Evolutionary conservation across 2,888 invertebrate species (phyloP).

Genomic region (Tetragonula carbonaria): DNA sequence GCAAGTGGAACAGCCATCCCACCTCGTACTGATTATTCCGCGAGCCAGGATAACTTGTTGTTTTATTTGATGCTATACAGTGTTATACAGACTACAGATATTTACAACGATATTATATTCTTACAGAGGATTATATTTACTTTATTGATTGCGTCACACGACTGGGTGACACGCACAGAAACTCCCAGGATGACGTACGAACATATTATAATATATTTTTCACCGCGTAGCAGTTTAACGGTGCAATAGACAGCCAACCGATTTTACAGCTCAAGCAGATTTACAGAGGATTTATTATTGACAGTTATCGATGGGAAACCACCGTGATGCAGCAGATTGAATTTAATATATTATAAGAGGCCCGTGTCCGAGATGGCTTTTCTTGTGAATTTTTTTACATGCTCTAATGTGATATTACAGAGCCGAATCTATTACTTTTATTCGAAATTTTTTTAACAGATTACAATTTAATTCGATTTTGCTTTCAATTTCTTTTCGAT

Average conservation of each 20-base stretch:
- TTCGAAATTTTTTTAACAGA: not conserved
- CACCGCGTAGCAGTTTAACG: conserved; percentile 77
- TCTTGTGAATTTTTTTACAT: conserved; percentile 31
- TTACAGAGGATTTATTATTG: conserved; percentile 82
- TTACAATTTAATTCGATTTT: not conserved
- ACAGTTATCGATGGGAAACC: conserved; percentile 83
- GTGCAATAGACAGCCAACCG: conserved; percentile 82
- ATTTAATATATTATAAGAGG: conserved; percentile 77
- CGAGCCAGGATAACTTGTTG: conserved; percentile 80
- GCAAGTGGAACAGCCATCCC: conserved; percentile 84
- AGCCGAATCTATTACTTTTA: conserved; percentile 33
- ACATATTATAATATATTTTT: conserved; percentile 78
- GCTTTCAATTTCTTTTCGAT: not conserved
- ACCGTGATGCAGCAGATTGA: conserved; percentile 82
- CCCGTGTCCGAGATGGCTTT: conserved; percentile 68
- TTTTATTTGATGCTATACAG: conserved; percentile 84
- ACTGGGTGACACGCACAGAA: conserved; percentile 68
- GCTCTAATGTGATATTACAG: conserved; percentile 58
- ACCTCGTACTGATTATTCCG: conserved; percentile 83
- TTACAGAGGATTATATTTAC: conserved; percentile 84
- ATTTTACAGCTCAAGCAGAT: conserved; percentile 81
- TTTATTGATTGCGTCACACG: conserved; percentile 82
- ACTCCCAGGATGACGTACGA: conserved; percentile 56
- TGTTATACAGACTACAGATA: conserved; percentile 85
- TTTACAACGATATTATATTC: conserved; percentile 85